Evolutionary conservation across 1,140 invertebrate species (phyloP).

Genomic region (Drosophila paulistorum): DNA sequence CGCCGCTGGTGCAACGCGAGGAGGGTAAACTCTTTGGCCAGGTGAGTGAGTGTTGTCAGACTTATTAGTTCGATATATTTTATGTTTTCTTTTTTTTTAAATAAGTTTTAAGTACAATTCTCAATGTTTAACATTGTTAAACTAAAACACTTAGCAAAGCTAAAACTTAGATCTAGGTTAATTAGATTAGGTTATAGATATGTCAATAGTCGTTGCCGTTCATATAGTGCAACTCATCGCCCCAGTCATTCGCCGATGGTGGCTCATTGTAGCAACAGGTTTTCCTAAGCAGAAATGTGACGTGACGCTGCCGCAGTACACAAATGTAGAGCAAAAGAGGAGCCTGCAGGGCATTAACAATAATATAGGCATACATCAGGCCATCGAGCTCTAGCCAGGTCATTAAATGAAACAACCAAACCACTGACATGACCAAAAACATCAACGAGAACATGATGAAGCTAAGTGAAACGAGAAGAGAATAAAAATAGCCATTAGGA

Average conservation of each 20-base stretch:
- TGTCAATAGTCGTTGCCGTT: slow-evolving; percentile 87
- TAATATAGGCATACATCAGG: slow-evolving; percentile 88
- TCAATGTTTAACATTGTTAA: slow-evolving; percentile 76
- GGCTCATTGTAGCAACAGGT: slow-evolving; percentile 89
- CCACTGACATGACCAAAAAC: slow-evolving; percentile 88
- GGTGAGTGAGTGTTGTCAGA: slow-evolving; percentile 85
- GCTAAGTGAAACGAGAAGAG: slow-evolving; percentile 84
- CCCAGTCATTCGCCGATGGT: slow-evolving; percentile 89
- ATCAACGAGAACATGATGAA: slow-evolving; percentile 91
- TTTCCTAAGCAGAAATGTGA: slow-evolving; percentile 89
- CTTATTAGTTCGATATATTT: slow-evolving; percentile 62
- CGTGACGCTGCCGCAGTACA: slow-evolving; percentile 89
- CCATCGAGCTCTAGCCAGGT: slow-evolving; percentile 89
- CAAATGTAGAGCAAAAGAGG: slow-evolving; percentile 90
- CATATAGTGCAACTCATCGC: slow-evolving; percentile 93
- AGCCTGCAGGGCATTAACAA: slow-evolving; percentile 89
- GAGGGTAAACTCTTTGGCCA: slow-evolving; percentile 97
- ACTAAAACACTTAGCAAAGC: slow-evolving; percentile 68
- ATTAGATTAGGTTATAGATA: slow-evolving; percentile 29
- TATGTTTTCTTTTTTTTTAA: background rate
- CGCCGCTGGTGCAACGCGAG: slow-evolving; percentile 88
- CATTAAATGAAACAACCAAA: slow-evolving; percentile 89
- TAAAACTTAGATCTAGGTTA: slow-evolving; percentile 35
- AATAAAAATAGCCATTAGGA: background rate
- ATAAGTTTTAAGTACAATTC: slow-evolving; percentile 70